Base-by-base conservation (phyloP, 2,113 vertebrate species). In the Tyrannus savana region DNA sequence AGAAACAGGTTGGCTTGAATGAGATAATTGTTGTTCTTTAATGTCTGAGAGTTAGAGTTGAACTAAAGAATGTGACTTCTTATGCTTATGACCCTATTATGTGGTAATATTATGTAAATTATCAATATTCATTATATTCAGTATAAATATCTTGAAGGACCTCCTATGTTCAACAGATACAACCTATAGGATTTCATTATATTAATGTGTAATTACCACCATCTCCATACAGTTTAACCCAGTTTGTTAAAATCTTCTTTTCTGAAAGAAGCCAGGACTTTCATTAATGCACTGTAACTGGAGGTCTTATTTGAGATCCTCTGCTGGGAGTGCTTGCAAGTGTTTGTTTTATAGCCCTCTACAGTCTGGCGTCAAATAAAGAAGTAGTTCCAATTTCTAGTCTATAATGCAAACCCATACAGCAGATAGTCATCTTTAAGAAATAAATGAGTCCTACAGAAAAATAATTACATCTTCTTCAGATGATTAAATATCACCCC, bases 261-360 rank as follows among this genome's bases (percentile, higher is more conserved):
- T 55, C 58, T 75, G 55, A 44, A 75, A 33, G 30, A 87, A 71
- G 9, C 17, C 53, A 62, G 66, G 63, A 47, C 60, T 87, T 71
- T 12, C 10, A 21, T 39, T 30, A 35, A 19, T 55, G 17, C 39
- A 11, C 22, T 64, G 17, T 55, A 74, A 23, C 89, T 81, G 49
- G 9, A 37, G 84, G 46, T 59, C 44, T 67, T 88, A 23, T 60
- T 90, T 93, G 78, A 88, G 42, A 55, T 46, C 52, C 42, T 92
- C 73, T 73, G 33, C 56, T 94, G 90, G 44, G 37, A 14, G n/a
- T 46, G 22, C 75, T 71, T 87, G 82, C 47, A 77, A 63, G 39
- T n/a, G 19, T 89, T 67, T 86, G 21, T 68, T 81, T 88, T 89
- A 66, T 75, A 63, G 90, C 71, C 80, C 88, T 96, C 58, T 67